Evolutionary conservation across 35 echinoderm and acorn worm species (phyloP).

Genomic region (Strongylocentrotus purpuratus): DNA sequence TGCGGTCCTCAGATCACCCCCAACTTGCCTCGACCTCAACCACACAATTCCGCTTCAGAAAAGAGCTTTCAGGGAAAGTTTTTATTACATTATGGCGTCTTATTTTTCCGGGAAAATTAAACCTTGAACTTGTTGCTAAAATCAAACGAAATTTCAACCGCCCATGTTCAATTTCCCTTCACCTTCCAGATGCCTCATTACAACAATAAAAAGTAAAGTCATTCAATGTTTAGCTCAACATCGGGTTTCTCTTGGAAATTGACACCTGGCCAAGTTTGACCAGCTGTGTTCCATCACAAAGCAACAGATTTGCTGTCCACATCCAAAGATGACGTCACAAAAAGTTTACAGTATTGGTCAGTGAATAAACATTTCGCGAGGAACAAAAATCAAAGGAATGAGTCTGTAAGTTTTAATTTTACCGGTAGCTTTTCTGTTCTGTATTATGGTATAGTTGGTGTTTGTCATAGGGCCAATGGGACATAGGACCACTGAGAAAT

Average conservation of each 20-base stretch:
- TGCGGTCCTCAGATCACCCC: not conserved
- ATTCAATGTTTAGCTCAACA: not conserved
- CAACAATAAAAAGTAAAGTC: not conserved
- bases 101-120: not conserved
- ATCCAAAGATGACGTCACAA: not conserved
- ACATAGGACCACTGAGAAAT: no score
- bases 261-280: not conserved
- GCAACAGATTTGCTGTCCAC: not conserved
- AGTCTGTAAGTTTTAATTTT: no score
- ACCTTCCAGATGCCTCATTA: not conserved
- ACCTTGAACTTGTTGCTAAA: not conserved
- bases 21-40: not conserved
- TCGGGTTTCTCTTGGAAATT: not conserved
- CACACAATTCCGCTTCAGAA: not conserved
- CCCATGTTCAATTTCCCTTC: not conserved
- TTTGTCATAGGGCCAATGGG: no score
- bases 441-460: no score
- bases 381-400: no score
- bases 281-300: not conserved
- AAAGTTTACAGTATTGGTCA: not conserved
- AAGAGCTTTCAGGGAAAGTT: not conserved
- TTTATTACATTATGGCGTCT: not conserved
- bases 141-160: not conserved
- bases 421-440: no score
- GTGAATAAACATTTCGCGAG: no score